Evolutionary conservation across 2,113 vertebrate genomes (phyloP).

Genomic region (Myiopsitta monachus): DNA sequence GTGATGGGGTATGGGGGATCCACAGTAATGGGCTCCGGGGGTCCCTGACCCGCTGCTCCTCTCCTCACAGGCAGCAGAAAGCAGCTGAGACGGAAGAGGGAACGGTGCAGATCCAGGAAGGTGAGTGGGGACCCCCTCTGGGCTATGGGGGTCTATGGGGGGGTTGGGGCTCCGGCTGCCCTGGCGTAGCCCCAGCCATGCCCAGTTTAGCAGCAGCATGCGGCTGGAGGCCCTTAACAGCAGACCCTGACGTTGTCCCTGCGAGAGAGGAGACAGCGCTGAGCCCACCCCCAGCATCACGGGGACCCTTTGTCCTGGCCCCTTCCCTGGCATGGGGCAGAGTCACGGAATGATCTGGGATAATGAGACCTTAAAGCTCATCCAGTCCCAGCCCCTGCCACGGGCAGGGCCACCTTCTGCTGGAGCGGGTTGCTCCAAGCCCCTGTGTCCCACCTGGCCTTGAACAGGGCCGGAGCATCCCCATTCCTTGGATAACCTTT

Average conservation of each 20-base stretch:
- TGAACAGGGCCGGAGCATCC: not conserved
- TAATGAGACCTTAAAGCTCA: not conserved
- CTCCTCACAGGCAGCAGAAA: not conserved
- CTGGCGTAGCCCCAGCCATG: fast-evolving
- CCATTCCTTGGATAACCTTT: not conserved
- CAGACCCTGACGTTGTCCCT: not conserved
- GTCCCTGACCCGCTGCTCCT: not conserved
- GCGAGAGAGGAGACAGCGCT: not conserved
- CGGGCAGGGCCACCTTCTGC: not conserved
- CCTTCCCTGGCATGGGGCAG: not conserved
- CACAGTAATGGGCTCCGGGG: too few relatives aligned
- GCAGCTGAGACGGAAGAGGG: not conserved
- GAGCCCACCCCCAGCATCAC: too few relatives aligned
- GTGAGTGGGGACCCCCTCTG: not conserved
- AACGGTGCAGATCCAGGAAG: not conserved
- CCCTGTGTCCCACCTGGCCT: too few relatives aligned
- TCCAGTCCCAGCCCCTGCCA: not conserved
- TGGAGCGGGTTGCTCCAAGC: not conserved
- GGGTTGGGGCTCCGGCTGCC: not conserved
- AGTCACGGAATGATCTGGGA: not conserved
- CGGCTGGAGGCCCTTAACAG: not conserved
- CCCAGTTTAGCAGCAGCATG: too few relatives aligned
- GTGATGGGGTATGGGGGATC: too few relatives aligned
- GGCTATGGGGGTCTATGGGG: not conserved
- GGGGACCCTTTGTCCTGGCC: too few relatives aligned